These are phyloP conservation scores for Steinernema khuongi DNA, from an alignment of 1,140 invertebrate species.

Conservation along the genomic window DNA sequence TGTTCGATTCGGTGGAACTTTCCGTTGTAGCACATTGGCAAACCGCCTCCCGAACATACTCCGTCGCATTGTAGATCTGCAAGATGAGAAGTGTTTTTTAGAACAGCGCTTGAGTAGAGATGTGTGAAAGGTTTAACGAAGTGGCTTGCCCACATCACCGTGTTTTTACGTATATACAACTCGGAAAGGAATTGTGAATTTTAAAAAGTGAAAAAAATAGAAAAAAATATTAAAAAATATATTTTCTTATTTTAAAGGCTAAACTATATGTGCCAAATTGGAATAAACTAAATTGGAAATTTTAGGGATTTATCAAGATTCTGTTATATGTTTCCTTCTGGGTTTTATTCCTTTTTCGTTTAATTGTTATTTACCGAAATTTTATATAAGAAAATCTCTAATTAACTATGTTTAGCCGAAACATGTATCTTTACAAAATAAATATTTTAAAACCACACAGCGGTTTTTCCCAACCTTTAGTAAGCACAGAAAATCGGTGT, in stretches of 20 bases:
- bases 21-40: conserved; percentile 38
- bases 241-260: not conserved
- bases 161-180: too few relatives aligned
- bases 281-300: too few relatives aligned
- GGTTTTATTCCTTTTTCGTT: too few relatives aligned
- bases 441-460: not conserved
- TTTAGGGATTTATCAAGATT: too few relatives aligned
- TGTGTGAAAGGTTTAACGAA: conserved; percentile 9
- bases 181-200: not conserved
- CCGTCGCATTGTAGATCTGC: conserved; percentile 32
- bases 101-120: too few relatives aligned
- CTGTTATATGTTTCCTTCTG: too few relatives aligned
- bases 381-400: too few relatives aligned
- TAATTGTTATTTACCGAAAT: too few relatives aligned
- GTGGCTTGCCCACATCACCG: not conserved
- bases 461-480: conserved; percentile 23
- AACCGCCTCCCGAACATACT: conserved; percentile 31
- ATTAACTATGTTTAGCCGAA: not conserved
- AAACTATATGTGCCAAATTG: not conserved
- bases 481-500: conserved; percentile 18
- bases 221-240: not conserved
- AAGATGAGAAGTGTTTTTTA: not conserved
- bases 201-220: not conserved
- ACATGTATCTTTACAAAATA: not conserved
- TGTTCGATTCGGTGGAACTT: conserved; percentile 31